phyloP scores from a whole-genome alignment of 2,888 invertebrate species.

The Leucania comma region DNA sequence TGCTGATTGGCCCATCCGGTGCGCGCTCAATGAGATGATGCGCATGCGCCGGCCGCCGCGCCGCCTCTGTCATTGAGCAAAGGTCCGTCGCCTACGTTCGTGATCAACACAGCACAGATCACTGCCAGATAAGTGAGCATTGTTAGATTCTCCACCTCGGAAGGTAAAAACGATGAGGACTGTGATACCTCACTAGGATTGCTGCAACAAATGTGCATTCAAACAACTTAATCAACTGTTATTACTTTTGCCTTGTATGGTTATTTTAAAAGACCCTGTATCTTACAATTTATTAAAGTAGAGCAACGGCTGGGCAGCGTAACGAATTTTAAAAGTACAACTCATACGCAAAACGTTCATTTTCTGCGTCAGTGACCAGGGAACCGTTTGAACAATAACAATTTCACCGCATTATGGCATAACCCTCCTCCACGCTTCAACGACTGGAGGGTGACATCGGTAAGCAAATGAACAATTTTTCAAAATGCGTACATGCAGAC shows the following conservation, averaged over 20 bases:
- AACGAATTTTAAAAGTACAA: slow-evolving; percentile 63
- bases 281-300: slow-evolving; percentile 41
- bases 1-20: slow-evolving; percentile 91
- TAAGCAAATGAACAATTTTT: slow-evolving; percentile 74
- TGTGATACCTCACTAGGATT: slow-evolving; percentile 45
- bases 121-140: slow-evolving; percentile 73
- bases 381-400: slow-evolving; percentile 83
- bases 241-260: slow-evolving; percentile 16
- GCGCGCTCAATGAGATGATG: slow-evolving; percentile 90
- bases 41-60: slow-evolving; percentile 80
- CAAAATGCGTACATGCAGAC: slow-evolving; percentile 61
- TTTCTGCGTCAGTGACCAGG: slow-evolving; percentile 78
- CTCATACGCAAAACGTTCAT: slow-evolving; percentile 77
- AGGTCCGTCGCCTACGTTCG: slow-evolving; percentile 89
- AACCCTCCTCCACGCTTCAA: slow-evolving; percentile 80
- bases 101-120: slow-evolving; percentile 78
- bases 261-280: slow-evolving; percentile 33
- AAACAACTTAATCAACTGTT: slow-evolving; percentile 26
- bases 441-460: slow-evolving; percentile 74
- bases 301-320: slow-evolving; percentile 43
- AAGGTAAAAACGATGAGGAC: slow-evolving; percentile 55
- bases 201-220: slow-evolving; percentile 28
- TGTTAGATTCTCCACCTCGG: slow-evolving; percentile 63
- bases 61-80: slow-evolving; percentile 88
- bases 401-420: slow-evolving; percentile 82